phyloP scores from a whole-genome alignment of 2,797 vertebrate genomes.

The Sebastes wilsoni region DNA sequence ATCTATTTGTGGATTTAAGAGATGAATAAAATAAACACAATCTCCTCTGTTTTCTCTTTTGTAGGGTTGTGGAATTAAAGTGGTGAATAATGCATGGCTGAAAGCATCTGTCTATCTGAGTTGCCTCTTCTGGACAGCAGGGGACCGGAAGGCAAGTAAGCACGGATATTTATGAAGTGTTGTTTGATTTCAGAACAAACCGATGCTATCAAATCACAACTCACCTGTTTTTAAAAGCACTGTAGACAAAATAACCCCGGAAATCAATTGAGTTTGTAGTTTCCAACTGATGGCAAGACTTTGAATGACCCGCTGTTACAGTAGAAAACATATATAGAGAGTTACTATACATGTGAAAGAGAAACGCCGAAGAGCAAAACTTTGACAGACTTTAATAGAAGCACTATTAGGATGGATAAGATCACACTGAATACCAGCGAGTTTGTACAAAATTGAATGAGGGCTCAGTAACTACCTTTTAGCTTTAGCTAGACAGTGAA shows the following conservation, averaged over 20 bases:
- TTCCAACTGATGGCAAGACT: background rate
- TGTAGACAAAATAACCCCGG: background rate
- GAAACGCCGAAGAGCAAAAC: background rate
- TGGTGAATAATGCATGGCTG: slow-evolving; percentile 73
- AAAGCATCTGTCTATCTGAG: slow-evolving; percentile 59
- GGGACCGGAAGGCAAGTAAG: slow-evolving; percentile 40
- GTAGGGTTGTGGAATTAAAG: slow-evolving; percentile 63
- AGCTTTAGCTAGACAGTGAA: background rate
- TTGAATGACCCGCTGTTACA: background rate
- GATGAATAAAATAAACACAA: slow-evolving; percentile 69
- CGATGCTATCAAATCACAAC: slow-evolving; percentile 19
- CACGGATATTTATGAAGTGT: slow-evolving; percentile 51
- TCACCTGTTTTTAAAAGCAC: slow-evolving; percentile 29
- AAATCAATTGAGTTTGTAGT: background rate
- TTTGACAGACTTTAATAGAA: background rate
- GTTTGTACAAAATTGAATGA: background rate
- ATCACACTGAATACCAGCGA: background rate
- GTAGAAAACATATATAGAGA: background rate
- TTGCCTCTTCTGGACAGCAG: slow-evolving; percentile 39
- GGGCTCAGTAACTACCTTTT: background rate
- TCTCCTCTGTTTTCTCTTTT: slow-evolving; percentile 55
- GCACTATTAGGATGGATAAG: background rate
- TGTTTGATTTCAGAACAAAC: slow-evolving; percentile 56
- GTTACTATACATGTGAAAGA: background rate
- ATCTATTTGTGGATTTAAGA: slow-evolving; percentile 71